A percentile compares a stretch with the other conserved stretches of the same genome.
Evolutionary conservation across 2,797 vertebrate genomes (phyloP).

Genomic region (Hemibagrus guttatus): DNA sequence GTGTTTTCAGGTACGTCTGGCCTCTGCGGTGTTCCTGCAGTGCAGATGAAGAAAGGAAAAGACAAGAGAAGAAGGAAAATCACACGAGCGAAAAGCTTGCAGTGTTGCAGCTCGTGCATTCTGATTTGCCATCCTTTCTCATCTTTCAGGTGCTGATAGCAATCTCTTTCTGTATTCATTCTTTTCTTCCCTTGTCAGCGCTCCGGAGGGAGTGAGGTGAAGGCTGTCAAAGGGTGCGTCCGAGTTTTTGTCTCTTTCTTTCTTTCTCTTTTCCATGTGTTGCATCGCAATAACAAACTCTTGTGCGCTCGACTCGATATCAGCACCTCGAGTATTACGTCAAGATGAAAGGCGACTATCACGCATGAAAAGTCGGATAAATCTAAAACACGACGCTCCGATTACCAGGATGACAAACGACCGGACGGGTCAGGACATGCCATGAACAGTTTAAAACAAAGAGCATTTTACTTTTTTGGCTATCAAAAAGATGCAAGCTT

Average conservation of each 20-base stretch:
- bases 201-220: constrained; percentile 52
- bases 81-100: constrained; percentile 30
- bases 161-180: constrained; percentile 67
- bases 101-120: constrained; percentile 27
- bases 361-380: constrained; percentile 22
- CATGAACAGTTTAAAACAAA: background rate
- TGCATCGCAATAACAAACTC: constrained; percentile 52
- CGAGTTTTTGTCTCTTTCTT: constrained; percentile 38
- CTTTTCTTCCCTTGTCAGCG: constrained; percentile 65
- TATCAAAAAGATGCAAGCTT: background rate
- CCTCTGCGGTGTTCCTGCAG: constrained; percentile 31
- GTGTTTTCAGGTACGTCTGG: constrained; percentile 39
- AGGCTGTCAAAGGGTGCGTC: constrained; percentile 53
- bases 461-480: background rate
- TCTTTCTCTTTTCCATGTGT: constrained; percentile 52
- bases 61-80: constrained; percentile 40
- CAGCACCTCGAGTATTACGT: constrained; percentile 42
- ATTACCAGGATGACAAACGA: background rate
- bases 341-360: constrained; percentile 57
- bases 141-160: constrained; percentile 63
- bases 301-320: constrained; percentile 29
- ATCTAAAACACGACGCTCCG: background rate
- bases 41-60: constrained; percentile 30
- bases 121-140: constrained; percentile 56
- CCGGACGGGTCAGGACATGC: background rate